Evolutionary conservation across 2,888 invertebrate genomes (phyloP).

Genomic region (Phania funesta): DNA sequence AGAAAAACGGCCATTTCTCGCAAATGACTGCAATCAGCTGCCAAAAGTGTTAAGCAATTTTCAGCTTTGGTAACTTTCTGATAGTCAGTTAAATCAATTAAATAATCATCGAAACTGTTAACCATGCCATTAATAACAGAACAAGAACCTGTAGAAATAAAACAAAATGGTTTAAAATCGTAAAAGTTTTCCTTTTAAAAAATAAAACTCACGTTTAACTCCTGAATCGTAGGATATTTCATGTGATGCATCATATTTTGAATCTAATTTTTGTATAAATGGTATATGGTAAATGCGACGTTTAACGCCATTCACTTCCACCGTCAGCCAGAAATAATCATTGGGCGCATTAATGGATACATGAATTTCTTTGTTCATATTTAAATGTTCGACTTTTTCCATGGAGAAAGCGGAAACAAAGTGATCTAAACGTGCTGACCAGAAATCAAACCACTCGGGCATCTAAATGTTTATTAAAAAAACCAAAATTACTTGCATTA

Average conservation of each 20-base stretch:
- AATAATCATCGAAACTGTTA: constrained; percentile 79
- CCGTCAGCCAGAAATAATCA: constrained; percentile 77
- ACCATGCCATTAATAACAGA: constrained; percentile 79
- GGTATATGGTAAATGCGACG: constrained; percentile 79
- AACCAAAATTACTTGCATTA: not conserved
- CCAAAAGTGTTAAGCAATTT: constrained; percentile 76
- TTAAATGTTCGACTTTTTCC: constrained; percentile 76
- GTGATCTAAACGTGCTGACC: constrained; percentile 78
- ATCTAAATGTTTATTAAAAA: constrained; percentile 71
- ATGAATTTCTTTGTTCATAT: constrained; percentile 77
- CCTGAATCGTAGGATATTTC: constrained; percentile 78
- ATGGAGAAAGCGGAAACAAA: constrained; percentile 78
- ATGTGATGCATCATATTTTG: constrained; percentile 79
- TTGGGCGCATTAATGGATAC: constrained; percentile 76
- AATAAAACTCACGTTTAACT: constrained; percentile 73
- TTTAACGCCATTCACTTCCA: constrained; percentile 77
- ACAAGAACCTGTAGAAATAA: constrained; percentile 74
- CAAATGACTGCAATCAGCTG: constrained; percentile 78
- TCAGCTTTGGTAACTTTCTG: constrained; percentile 71
- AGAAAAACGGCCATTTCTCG: constrained; percentile 79
- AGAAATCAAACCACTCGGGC: constrained; percentile 79
- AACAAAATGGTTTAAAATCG: not conserved
- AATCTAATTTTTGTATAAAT: constrained; percentile 78
- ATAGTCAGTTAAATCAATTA: constrained; percentile 75
- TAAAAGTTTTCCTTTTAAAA: not conserved